Percentiles rank a stretch among this genome's conserved stretches.
Evolutionary conservation across 2,888 invertebrate species (phyloP).

Genomic region (Drosophila diplacantha): DNA sequence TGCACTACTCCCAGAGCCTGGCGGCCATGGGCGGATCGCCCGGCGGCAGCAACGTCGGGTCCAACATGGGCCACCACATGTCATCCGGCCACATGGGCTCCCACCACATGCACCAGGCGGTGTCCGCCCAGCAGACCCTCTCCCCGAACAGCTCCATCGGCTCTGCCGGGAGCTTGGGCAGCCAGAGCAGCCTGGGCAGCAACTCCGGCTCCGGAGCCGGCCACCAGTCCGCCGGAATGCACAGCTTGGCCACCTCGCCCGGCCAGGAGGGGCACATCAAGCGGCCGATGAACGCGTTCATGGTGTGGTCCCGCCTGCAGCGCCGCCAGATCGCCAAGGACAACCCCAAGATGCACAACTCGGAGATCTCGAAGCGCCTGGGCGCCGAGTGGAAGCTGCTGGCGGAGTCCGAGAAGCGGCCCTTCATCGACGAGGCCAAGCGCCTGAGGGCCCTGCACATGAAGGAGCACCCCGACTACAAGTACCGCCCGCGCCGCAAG

Average conservation of each 20-base stretch:
- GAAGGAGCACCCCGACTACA: conserved; percentile 95
- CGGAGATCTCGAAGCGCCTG: conserved; percentile 92
- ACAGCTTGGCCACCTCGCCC: conserved; percentile 75
- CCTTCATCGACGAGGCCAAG: conserved; percentile 97
- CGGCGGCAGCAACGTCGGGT: conserved; percentile 73
- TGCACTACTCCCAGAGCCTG: conserved; percentile 77
- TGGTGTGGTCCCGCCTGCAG: conserved; percentile 96
- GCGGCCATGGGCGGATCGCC: conserved; percentile 77
- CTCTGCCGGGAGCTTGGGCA: conserved; percentile 62
- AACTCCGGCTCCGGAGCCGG: conserved; percentile 56
- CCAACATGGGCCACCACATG: conserved; percentile 75
- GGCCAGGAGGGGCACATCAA: conserved; percentile 89
- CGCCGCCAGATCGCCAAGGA: conserved; percentile 94
- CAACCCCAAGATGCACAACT: conserved; percentile 95
- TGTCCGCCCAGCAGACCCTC: conserved; percentile 71
- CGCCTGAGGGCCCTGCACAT: conserved; percentile 90
- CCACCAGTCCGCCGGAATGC: conserved; percentile 41
- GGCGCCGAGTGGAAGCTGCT: conserved; percentile 96
- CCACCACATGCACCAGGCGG: conserved; percentile 61
- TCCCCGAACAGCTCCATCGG: conserved; percentile 76
- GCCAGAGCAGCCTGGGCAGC: conserved; percentile 61
- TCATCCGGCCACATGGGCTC: conserved; percentile 66
- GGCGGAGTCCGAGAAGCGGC: conserved; percentile 91
- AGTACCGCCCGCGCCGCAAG: conserved; percentile 91
- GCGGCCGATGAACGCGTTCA: conserved; percentile 98